Base-by-base conservation (phyloP, 1,140 invertebrate genomes). In the Formica exsecta region DNA sequence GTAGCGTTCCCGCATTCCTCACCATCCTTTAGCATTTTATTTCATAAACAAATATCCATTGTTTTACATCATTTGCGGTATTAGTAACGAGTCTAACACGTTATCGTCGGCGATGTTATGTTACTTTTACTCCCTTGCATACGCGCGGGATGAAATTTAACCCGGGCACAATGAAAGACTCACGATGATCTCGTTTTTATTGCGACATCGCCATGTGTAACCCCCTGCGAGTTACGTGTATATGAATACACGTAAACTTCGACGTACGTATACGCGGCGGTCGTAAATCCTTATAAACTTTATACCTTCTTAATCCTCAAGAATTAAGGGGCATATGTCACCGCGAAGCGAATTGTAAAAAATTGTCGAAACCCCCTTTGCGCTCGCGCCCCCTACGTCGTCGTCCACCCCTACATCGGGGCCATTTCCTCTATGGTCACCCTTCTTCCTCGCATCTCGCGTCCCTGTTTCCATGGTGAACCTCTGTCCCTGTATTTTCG, bases 251-350 rank as follows among this genome's bases (percentile, higher is more conserved):
- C 48, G 48, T 19, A 57, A 32, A 86, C 51, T 89, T 89, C 29
- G 81, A 77, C 61, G 44, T 22, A 41, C 36, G 65, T 65, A 87
- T 54, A 51, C 38, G 13, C 61, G 68, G 16, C 48, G 11, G 7
- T 57, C 74, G 65, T 87, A 85, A 87, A 87, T 90, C 75, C 64
- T 76, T 77, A 76, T 81, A 80, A 87, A 90, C 59, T 87, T 73
- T 61, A 54, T 81, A 81, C 76, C 44, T 76, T 59, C 64, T 90
- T 90, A 89, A 90, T 87, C 71, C 86, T 16, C 22, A 38, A 29
- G 81, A 86, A 86, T 90, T 87, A 90, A 86, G 70, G 76, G 70
- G 73, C 85, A 89, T 89, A 87, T 75, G 89, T 89, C 66, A 74
- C 51, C 62, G 86, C 84, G 74, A 61, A 70, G 36, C 77, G 88